Base-by-base conservation (phyloP, 1,140 invertebrate species). In the Matsumurasca onukii region DNA sequence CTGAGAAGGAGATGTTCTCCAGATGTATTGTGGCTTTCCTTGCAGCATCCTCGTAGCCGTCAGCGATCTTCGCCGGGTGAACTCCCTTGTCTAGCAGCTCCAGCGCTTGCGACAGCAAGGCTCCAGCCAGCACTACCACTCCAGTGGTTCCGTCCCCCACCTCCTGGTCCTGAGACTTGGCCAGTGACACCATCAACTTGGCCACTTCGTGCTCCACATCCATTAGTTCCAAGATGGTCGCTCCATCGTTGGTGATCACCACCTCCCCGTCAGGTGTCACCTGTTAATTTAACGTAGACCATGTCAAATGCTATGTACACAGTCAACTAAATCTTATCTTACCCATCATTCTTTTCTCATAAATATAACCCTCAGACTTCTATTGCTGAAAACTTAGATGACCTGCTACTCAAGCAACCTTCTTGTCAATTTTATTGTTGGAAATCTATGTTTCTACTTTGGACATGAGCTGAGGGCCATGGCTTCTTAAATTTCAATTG, bases 141-240 rank as follows among this genome's bases (percentile, higher is more conserved):
- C 62, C 62, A 3, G 62, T 65, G 3, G 62, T 65, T 5, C 62
- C 62, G 27, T 65, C 62, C n/a, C 62, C 62, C 20, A 65, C 39
- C 39, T 65, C 62, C 1, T 27, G 31, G 27, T 65, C 62, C 39
- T 65, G 62, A 9, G 62, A n/a, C 5, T 25, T 1, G 12, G 62
- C 31, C 15, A 65, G 31, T 15, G n/a, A 3, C 24, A 65, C 62
- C 62, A 65, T 9, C 39, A 65, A 25, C 62, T 65, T 65, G 24
- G 62, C 62, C 9, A 65, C 39, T 39, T 65, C 62, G 27, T 65
- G 2, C 20, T 65, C 62, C 12, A 31, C 9, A 24, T 65, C 62
- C 62, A 65, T 65, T 1, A 45, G 34, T 5, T 39, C 24, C 24
- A 65, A 27, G 27, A 65, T 65, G 2, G 62, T 65, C 9, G 62